Evolutionary conservation across 1,140 invertebrate genomes (phyloP), one percentile per base, ranked within the genome.

Genomic region (Physella acuta): DNA sequence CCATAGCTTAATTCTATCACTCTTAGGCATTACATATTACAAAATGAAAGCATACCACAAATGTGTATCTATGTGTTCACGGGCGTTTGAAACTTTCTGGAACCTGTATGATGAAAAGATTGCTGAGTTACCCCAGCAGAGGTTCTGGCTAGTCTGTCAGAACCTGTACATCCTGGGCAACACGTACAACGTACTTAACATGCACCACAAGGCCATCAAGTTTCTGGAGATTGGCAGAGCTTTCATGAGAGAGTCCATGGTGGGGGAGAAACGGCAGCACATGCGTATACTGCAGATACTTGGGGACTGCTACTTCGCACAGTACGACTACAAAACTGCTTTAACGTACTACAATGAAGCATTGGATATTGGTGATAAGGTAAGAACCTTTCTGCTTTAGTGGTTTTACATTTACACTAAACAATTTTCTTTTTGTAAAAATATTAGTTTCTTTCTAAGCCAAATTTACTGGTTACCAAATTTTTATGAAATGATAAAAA

Each of bases 41-140:
- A 81, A 81, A 70, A 80, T 80, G 75, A 80, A 80, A 71, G 73
- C 81, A 63, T 83, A 80, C 73, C 79, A 83, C 70, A 78, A 80
- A 65, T 82, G 80, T 75, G 79, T 82, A 0, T 80, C 81, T 30
- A 75, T 78, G 73, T 81, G 80, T 64, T 80, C 76, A 61, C 78
- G 79, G 68, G 79, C 77, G 3, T 81, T 81, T 63, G 80, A 83
- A 61, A 78, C 80, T 11, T 83, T 80, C 70, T 79, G 77, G 70
- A 73, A 76, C 39, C 44, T 83, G 36, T 78, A 81, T 61, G 77
- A 75, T 26, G 78, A 80, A 49, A 75, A 71, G 52, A 75, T 83
- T 51, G 69, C 78, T 5, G 66, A 77, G 8, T 63, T 83, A 8
- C 72, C 78, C 53, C 78, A 76, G 51, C 73, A 81, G 30, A 77